These are phyloP conservation scores for Tenthredo livida DNA, from an alignment of 2,888 invertebrate species.

Conservation along the genomic window DNA sequence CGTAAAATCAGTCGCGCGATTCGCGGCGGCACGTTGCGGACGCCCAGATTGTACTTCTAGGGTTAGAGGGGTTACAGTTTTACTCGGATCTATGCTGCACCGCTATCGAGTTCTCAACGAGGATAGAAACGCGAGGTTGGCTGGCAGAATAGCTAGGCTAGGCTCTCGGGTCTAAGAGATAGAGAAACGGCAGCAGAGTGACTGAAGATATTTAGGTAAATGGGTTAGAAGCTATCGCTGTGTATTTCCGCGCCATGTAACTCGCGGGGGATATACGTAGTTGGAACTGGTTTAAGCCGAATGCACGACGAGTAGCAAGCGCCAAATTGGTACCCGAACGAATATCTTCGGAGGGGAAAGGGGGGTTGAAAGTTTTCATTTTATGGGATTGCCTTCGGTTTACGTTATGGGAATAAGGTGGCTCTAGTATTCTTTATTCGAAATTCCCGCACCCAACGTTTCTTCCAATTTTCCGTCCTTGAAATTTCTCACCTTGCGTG, in stretches of 20 bases:
- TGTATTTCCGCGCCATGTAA: constrained; percentile 73
- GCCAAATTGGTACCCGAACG: constrained; percentile 41
- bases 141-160: background rate
- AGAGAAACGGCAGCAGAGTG: constrained; percentile 44
- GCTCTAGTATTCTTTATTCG: background rate
- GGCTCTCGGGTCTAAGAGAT: constrained; percentile 11
- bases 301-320: constrained; percentile 48
- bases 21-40: constrained; percentile 42
- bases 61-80: constrained; percentile 27
- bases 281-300: constrained; percentile 49
- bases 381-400: constrained; percentile 48
- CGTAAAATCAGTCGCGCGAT: constrained; percentile 45
- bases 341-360: constrained; percentile 35
- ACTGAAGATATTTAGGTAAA: constrained; percentile 70
- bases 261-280: constrained; percentile 57
- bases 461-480: background rate
- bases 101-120: constrained; percentile 27
- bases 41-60: constrained; percentile 22
- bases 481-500: background rate
- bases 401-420: constrained; percentile 41
- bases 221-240: constrained; percentile 74
- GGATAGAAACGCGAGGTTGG: constrained; percentile 27
- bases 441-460: background rate
- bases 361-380: constrained; percentile 50
- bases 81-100: constrained; percentile 29